Base-by-base conservation (phyloP, 2,888 invertebrate species). In the Philonicus albiceps region DNA sequence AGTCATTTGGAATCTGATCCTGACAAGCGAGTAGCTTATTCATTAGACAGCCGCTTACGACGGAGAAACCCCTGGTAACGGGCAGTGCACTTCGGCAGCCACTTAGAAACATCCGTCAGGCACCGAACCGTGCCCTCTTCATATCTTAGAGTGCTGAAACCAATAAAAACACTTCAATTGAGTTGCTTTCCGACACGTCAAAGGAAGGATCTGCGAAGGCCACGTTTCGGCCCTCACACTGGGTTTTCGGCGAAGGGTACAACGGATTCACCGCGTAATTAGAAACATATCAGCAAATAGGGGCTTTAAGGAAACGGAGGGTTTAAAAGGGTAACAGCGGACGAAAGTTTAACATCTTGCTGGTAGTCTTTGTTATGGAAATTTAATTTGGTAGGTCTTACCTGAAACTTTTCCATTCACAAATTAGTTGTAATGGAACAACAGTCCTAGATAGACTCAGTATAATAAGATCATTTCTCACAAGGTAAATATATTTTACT, bases 1-100 rank as follows among this genome's bases (percentile, higher is more conserved):
- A 83, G 81, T 64, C 81, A 83, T 55, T 83, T 83, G 81, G 64
- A 64, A 64, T 64, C 64, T 55, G 53, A 64, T 64, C n/a, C 49
- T 64, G 37, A 83, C 81, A 64, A 83, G 34, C 81, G 34, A 64
- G 81, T 64, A 83, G 81, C 64, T 55, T 37, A 83, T 83, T 83
- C 81, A 83, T 83, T 83, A 83, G 64, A 37, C 81, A 83, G 34
- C 34, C 81, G 81, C 37, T 34, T 83, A 37, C 43, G 64, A 78
- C 11, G 81, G 27, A 34, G 81, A 30, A 34, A 5, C 19, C 31
- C 81, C 53, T n/a, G 40, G 37, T 2, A 76, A 31, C 37, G 76
- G 40, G 37, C 34, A 34, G 40, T 76, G 37, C 40, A 76, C 22
- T 76, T 78, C n/a, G 43, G 78, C 16, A 78, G 49, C 16, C 76